A percentile compares a stretch with the other conserved stretches of the same genome.
These are phyloP conservation scores for Cassiopea andromeda DNA, from an alignment of 30 jellyfish, hydroid and myxozoan species.

Conservation along the genomic window DNA sequence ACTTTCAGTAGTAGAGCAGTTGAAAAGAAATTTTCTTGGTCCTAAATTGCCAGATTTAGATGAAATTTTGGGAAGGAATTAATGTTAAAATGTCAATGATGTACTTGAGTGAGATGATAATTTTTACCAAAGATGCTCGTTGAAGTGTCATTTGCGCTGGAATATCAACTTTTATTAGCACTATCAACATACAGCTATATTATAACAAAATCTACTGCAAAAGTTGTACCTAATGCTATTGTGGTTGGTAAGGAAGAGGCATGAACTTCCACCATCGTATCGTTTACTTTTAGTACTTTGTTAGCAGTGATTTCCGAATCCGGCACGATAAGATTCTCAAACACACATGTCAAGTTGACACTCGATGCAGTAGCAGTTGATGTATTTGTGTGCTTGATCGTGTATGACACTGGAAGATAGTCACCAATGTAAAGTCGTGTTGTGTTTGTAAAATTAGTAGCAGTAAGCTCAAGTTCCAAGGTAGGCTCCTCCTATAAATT, in stretches of 20 bases:
- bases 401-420: conserved; percentile 40
- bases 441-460: conserved; percentile 61
- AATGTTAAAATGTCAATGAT: too few species aligned
- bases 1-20: too few species aligned
- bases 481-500: conserved; percentile 85
- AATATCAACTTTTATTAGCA: too few species aligned
- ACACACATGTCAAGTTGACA: conserved; percentile 40
- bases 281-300: not conserved
- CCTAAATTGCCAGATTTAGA: too few species aligned
- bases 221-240: conserved; percentile 4
- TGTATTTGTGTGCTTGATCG: conserved; percentile 73
- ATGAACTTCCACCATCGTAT: conserved; percentile 18
- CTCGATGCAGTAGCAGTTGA: conserved; percentile 65
- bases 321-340: conserved; percentile 39
- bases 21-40: too few species aligned
- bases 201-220: too few species aligned
- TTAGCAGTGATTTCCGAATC: conserved; percentile 22
- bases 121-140: too few species aligned
- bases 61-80: too few species aligned
- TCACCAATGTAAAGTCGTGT: conserved; percentile 76
- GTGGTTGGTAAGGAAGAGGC: not conserved
- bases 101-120: too few species aligned
- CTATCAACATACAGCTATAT: too few species aligned
- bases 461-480: conserved; percentile 45
- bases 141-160: too few species aligned